A percentile compares a stretch with the other conserved stretches of the same genome.
phyloP scores from a whole-genome alignment of 2,797 vertebrate genomes.

The Menidia menidia region DNA sequence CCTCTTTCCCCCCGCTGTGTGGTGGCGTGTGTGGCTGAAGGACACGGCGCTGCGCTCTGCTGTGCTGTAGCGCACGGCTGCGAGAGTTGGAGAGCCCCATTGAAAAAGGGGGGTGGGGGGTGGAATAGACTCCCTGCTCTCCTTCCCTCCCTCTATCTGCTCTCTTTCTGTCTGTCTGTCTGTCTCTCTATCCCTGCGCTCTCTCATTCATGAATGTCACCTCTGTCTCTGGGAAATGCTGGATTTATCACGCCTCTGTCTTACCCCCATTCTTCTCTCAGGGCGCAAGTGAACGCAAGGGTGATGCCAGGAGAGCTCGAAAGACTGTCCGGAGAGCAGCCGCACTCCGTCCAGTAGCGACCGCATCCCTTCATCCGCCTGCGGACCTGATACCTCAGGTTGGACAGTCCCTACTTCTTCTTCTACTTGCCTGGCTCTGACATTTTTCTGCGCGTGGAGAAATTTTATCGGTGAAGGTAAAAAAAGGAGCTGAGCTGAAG shows the following conservation, averaged over 20 bases:
- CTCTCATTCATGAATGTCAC: slow-evolving; percentile 83
- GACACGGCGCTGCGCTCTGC: slow-evolving; percentile 76
- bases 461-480: slow-evolving; percentile 53
- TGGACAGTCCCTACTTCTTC: slow-evolving; percentile 54
- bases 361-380: slow-evolving; percentile 49
- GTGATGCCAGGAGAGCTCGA: slow-evolving; percentile 62
- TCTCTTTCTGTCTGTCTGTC: slow-evolving; percentile 44
- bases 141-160: slow-evolving; percentile 41
- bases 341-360: slow-evolving; percentile 34
- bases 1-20: slow-evolving; percentile 63
- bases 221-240: slow-evolving; percentile 76
- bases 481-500: slow-evolving; percentile 32
- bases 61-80: slow-evolving; percentile 57
- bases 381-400: slow-evolving; percentile 70
- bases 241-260: slow-evolving; percentile 72
- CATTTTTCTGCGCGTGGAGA: slow-evolving; percentile 37
- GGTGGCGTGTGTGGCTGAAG: slow-evolving; percentile 76
- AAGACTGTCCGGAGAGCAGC: slow-evolving; percentile 45
- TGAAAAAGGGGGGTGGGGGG: slow-evolving; percentile 52
- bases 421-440: slow-evolving; percentile 41
- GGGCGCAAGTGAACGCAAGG: slow-evolving; percentile 61
- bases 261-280: slow-evolving; percentile 49
- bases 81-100: slow-evolving; percentile 70
- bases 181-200: slow-evolving; percentile 51
- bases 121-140: slow-evolving; percentile 60